Conservation (phyloP, 2,113 vertebrate genomes). For the Phrynosoma platyrhinos region DNA sequence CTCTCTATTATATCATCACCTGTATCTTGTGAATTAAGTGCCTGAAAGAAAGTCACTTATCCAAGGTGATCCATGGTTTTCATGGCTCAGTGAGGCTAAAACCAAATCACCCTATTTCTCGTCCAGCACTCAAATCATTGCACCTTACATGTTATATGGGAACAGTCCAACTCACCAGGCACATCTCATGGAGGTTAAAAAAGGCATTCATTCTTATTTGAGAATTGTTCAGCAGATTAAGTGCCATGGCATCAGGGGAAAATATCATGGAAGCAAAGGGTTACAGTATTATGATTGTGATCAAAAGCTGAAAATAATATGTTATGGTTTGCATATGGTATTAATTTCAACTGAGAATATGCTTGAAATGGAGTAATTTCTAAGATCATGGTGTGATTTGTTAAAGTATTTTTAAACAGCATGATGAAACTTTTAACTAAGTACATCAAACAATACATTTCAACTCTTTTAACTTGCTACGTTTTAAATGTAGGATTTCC, state of each 20-base stretch:
- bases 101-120: too few species aligned
- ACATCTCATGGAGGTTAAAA: neutral
- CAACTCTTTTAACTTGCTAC: neutral
- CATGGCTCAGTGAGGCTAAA: too few species aligned
- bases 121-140: neutral
- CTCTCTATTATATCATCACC: too few species aligned
- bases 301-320: neutral
- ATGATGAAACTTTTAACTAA: slow-evolving; percentile 24
- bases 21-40: too few species aligned
- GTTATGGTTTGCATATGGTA: neutral
- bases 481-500: slow-evolving; percentile 19
- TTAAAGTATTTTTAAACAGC: neutral
- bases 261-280: neutral
- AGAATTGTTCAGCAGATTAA: neutral
- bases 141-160: too few species aligned
- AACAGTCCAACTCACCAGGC: too few species aligned
- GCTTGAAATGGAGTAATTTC: neutral
- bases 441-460: slow-evolving; percentile 13
- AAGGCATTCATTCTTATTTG: neutral
- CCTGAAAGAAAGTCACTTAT: too few species aligned
- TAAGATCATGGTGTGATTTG: neutral
- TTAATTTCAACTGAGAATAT: neutral
- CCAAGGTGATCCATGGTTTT: too few species aligned
- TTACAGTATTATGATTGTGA: neutral
- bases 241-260: neutral